Evolutionary conservation across 1,140 invertebrate genomes (phyloP), one percentile per base, ranked within the genome.

Genomic region (Caenorhabditis brenneri): DNA sequence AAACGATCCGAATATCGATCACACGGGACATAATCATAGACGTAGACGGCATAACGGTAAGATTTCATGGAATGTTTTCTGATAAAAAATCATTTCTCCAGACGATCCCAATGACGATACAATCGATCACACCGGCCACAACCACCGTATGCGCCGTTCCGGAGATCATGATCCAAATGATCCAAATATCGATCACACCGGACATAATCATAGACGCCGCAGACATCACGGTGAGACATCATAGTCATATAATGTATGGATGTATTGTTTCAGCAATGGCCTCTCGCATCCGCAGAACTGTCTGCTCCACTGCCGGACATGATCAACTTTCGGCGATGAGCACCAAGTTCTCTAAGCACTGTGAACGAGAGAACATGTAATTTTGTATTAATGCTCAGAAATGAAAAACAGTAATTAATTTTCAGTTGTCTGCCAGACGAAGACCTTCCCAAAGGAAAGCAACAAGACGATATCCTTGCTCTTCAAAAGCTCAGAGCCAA

Each of bases 401-500:
- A 22, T 48, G 31, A 31, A 2, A 7, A 58, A 27, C 27, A n/a
- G 22, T 6, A 65, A 36, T 65, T 19, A 16, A 36, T 33, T 48
- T 83, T 78, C 33, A 84, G 83, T 29, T 84, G 83, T 49, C 78
- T 84, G 6, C 78, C 83, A 55, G 83, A 84, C 27, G 83, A 84
- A 29, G 83, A 84, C 27, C 83, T 84, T 78, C 81, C 81, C 16
- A 78, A 55, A 46, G 74, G 74, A 55, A 53, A 55, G 5, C 36
- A 55, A 39, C 51, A 51, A n/a, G 83, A 84, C 42, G 74, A 60
- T 19, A 58, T 84, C 24, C 16, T 79, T 29, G 55, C 49, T 5
- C 74, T 84, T 22, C 83, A 84, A 46, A 58, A 78, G 19, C 16
- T 24, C 6, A 42, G 82, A 46, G 65, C 82, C 42, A 82, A 82